A percentile compares a stretch with the other conserved stretches of the same genome.
Conservation (phyloP, 2,888 invertebrate genomes). For the Parascotia fuliginaria region DNA sequence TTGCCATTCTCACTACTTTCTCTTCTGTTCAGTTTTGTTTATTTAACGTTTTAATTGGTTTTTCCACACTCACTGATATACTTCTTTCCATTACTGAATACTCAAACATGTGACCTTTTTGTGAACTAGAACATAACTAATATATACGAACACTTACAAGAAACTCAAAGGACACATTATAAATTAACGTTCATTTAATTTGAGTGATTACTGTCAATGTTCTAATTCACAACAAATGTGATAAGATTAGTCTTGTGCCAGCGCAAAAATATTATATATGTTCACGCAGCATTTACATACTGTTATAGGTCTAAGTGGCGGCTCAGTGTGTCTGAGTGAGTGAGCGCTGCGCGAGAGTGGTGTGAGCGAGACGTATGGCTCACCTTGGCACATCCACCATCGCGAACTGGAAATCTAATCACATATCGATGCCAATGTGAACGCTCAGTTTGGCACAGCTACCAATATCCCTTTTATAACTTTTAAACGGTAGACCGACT, state of each 20-base stretch:
- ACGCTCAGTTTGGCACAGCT: too few relatives aligned
- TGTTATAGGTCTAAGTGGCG: background rate
- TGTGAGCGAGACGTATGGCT: too few relatives aligned
- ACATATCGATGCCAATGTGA: too few relatives aligned
- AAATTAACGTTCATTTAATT: too few relatives aligned
- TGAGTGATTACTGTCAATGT: background rate
- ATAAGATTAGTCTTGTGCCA: background rate
- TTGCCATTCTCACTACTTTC: slow-evolving; percentile 37
- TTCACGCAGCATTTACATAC: background rate
- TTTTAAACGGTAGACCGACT: too few relatives aligned
- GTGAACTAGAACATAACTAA: slow-evolving; percentile 54
- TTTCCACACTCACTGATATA: slow-evolving; percentile 54
- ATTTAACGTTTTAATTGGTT: slow-evolving; percentile 35
- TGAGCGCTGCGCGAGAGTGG: too few relatives aligned
- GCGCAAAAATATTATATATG: background rate
- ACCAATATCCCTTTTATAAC: too few relatives aligned
- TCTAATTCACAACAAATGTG: slow-evolving; percentile 2
- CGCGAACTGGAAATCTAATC: too few relatives aligned
- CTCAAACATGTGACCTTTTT: slow-evolving; percentile 38
- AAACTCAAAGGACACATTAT: too few relatives aligned
- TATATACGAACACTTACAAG: too few relatives aligned
- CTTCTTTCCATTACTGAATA: slow-evolving; percentile 50
- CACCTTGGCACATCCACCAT: too few relatives aligned
- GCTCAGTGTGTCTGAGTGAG: background rate
- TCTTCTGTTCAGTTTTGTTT: slow-evolving; percentile 47